phyloP scores from a whole-genome alignment of 2,797 vertebrate genomes.

The Oceanodroma leucorhoa region DNA sequence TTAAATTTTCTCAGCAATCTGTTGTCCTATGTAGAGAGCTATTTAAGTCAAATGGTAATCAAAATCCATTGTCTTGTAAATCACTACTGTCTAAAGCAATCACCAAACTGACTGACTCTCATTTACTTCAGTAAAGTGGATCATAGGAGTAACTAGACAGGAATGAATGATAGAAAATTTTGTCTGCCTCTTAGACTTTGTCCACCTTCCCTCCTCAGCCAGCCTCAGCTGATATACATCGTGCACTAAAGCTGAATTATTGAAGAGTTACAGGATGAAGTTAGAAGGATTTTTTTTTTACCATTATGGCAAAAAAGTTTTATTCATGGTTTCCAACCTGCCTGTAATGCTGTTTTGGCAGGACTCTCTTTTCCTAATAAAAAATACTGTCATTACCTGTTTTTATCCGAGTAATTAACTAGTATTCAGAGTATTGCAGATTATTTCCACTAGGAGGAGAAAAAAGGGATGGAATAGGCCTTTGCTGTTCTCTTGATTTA shows the following conservation, averaged over 20 bases:
- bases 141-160: neutral
- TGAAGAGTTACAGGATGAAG: neutral
- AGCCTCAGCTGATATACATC: neutral
- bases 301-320: neutral
- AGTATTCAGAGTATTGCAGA: neutral
- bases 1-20: slow-evolving; percentile 28
- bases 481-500: neutral
- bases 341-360: neutral
- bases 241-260: neutral
- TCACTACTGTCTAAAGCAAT: neutral
- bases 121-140: neutral
- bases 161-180: neutral
- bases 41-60: slow-evolving; percentile 14
- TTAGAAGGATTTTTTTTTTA: neutral
- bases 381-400: neutral
- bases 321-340: neutral
- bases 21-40: neutral
- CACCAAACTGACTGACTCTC: neutral
- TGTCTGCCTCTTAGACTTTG: neutral
- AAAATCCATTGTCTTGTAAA: slow-evolving; percentile 34
- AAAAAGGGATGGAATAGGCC: neutral
- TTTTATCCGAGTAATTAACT: neutral
- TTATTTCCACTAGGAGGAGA: neutral
- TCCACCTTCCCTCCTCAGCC: neutral
- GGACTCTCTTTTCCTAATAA: neutral